Conservation (phyloP, 2,113 vertebrate species). For the Amblyornis subalaris region DNA sequence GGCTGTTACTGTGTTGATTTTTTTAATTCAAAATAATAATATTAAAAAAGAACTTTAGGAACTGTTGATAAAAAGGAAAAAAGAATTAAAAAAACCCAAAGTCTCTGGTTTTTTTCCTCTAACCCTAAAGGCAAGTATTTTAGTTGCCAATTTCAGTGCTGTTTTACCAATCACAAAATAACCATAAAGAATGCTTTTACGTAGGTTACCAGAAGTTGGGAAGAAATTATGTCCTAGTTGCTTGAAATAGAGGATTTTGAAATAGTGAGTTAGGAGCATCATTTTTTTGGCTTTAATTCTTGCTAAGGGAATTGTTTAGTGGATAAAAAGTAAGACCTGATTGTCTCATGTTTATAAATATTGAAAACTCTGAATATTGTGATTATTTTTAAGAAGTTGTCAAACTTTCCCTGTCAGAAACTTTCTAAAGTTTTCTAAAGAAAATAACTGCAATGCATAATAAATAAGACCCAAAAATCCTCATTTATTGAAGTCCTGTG, state of each 20-base stretch:
- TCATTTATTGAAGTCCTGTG: not conserved
- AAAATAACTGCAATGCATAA: not conserved
- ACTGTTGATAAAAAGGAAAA: not conserved
- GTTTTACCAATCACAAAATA: not conserved
- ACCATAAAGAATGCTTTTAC: not conserved
- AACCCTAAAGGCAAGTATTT: not conserved
- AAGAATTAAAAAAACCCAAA: not conserved
- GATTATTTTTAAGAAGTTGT: not conserved
- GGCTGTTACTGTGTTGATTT: not conserved
- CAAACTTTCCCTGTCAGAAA: not conserved
- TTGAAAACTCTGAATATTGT: not conserved
- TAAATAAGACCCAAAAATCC: not conserved
- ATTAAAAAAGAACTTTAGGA: not conserved
- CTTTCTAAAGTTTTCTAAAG: too few species aligned
- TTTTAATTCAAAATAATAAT: not conserved
- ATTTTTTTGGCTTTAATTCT: not conserved
- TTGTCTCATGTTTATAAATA: not conserved
- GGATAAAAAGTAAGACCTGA: not conserved
- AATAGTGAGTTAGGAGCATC: not conserved
- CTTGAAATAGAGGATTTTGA: not conserved
- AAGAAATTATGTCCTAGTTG: not conserved
- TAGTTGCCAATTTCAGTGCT: not conserved
- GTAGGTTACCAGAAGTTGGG: not conserved
- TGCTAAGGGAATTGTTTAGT: not conserved
- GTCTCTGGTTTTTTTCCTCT: not conserved